These are phyloP conservation scores for Hypothenemus hampei DNA, from an alignment of 1,140 invertebrate species.

Conservation along the genomic window DNA sequence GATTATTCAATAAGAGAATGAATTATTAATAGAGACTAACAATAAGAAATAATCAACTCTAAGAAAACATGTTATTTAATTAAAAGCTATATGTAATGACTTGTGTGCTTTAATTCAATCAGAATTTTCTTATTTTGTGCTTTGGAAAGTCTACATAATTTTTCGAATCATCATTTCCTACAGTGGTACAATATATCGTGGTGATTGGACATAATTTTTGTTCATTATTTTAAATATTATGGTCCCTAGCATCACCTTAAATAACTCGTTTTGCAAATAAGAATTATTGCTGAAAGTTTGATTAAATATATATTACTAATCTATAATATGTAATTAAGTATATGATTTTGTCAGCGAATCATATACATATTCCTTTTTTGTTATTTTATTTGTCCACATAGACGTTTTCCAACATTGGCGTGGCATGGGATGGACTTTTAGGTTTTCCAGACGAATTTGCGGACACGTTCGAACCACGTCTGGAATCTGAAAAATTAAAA, in stretches of 20 bases:
- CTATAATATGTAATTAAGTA: too few species aligned
- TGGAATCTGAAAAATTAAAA: conserved; percentile 50
- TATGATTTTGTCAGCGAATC: background rate
- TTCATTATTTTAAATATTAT: conserved; percentile 29
- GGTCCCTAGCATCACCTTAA: conserved; percentile 44
- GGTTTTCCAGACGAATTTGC: conserved; percentile 54
- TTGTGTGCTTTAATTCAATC: too few species aligned
- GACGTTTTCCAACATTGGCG: conserved; percentile 53
- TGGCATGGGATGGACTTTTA: conserved; percentile 49
- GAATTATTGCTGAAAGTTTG: conserved; percentile 21
- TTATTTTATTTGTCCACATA: conserved; percentile 52
- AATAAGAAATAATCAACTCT: too few species aligned
- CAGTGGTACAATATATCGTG: conserved; percentile 26
- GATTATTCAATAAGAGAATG: too few species aligned
- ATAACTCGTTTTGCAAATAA: conserved; percentile 21
- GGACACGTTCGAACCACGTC: conserved; percentile 61
- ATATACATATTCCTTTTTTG: conserved; percentile 20
- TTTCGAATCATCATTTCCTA: background rate
- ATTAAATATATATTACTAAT: conserved; percentile 6
- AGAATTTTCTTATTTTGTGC: too few species aligned
- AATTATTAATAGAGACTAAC: too few species aligned
- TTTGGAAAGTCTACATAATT: too few species aligned
- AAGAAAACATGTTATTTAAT: too few species aligned
- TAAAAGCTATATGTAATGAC: too few species aligned
- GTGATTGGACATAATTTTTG: conserved; percentile 40